Evolutionary conservation across 2,888 invertebrate genomes (phyloP).

Genomic region (Arctia plantaginis): DNA sequence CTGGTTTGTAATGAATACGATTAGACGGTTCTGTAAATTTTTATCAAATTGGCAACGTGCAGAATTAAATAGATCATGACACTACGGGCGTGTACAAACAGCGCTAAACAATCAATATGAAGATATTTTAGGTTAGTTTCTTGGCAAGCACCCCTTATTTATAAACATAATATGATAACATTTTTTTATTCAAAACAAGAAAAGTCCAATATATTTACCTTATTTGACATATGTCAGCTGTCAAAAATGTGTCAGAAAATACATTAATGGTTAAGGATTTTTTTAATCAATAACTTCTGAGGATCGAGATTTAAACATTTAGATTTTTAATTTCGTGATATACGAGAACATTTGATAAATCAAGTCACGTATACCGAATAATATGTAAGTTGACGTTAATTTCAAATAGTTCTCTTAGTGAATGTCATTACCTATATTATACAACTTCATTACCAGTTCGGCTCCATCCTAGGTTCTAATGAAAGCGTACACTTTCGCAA

Average conservation of each 20-base stretch:
- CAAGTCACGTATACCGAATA: background rate
- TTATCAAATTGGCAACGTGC: background rate
- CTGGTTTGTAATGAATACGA: background rate
- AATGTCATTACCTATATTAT: slow-evolving; percentile 16
- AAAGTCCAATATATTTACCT: background rate
- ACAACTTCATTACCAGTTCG: slow-evolving; percentile 15
- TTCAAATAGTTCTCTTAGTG: background rate
- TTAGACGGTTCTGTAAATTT: background rate
- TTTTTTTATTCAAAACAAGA: background rate
- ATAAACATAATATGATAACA: background rate
- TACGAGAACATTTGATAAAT: background rate
- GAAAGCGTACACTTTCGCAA: slow-evolving; percentile 42
- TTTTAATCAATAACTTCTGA: background rate
- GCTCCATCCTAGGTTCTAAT: slow-evolving; percentile 36
- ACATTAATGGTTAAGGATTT: background rate
- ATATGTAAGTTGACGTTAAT: slow-evolving; percentile 6
- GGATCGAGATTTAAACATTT: background rate
- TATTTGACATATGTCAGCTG: background rate
- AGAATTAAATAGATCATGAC: background rate
- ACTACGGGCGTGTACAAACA: background rate
- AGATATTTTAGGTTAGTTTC: background rate
- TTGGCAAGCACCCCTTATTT: background rate
- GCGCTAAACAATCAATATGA: background rate
- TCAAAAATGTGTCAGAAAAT: background rate
- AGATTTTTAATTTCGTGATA: background rate